Percentiles rank a stretch among this genome's conserved stretches.
Evolutionary conservation across 2,113 vertebrate species (phyloP).

Genomic region (Etia nguti): DNA sequence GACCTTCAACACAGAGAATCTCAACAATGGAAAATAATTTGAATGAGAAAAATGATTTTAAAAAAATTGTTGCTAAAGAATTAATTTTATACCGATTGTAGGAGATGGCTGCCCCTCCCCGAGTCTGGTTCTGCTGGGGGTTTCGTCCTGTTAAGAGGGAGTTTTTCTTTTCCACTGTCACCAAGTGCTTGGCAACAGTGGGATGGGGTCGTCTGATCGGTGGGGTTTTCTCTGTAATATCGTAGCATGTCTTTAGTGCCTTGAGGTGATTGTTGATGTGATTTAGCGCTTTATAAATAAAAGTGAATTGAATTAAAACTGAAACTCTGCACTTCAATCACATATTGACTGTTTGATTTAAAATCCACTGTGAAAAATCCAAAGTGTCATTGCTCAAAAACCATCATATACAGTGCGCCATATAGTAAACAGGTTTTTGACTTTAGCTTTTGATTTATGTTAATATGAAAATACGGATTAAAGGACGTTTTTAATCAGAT

Average conservation of each 20-base stretch:
- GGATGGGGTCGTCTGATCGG: not conserved
- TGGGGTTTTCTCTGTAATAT: not conserved
- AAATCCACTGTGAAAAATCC: no score
- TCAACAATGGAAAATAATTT: not conserved
- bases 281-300: no score
- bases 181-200: not conserved
- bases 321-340: not conserved
- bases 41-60: not conserved
- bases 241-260: not conserved
- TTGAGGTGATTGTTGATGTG: not conserved
- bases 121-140: not conserved
- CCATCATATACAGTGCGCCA: not conserved
- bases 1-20: not conserved
- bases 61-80: no score
- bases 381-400: not conserved
- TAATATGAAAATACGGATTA: not conserved
- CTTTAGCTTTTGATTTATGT: not conserved
- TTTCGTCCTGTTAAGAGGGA: not conserved
- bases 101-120: not conserved
- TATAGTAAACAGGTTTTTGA: accelerated
- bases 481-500: not conserved
- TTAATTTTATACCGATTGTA: no score
- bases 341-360: not conserved
- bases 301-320: not conserved
- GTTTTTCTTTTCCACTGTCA: not conserved